Conservation (phyloP, 2,797 vertebrate genomes). For the Diceros bicornis region DNA sequence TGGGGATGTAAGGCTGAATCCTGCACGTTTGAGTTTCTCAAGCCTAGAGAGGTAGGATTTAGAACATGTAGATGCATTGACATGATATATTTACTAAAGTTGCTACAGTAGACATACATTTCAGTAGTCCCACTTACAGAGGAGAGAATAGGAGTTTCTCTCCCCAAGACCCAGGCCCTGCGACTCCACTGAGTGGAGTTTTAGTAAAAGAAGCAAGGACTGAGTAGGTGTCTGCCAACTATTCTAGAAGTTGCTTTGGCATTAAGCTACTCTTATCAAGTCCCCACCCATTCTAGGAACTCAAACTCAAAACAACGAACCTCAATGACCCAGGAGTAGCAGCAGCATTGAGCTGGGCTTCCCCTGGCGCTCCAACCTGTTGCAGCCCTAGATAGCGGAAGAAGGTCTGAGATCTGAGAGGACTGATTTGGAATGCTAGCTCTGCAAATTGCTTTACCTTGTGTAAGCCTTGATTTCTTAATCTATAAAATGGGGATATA, state of each 20-base stretch:
- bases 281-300: not conserved
- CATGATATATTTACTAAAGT: not conserved
- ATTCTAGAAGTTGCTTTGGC: not conserved
- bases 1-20: not conserved
- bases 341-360: not conserved
- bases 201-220: constrained; percentile 9
- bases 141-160: not conserved
- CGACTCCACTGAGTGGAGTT: not conserved
- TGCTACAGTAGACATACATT: not conserved
- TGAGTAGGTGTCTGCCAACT: not conserved
- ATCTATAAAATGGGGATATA: constrained; percentile 2
- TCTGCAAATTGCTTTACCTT: not conserved
- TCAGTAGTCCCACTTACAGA: not conserved
- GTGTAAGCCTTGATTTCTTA: constrained; percentile 36
- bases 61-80: not conserved
- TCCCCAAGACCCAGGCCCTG: not conserved
- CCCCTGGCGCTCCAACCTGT: not conserved
- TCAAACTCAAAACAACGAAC: not conserved
- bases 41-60: not conserved
- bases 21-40: not conserved
- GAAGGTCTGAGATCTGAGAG: not conserved
- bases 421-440: not conserved
- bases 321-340: not conserved
- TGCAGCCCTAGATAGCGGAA: not conserved
- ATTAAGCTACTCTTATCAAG: not conserved